A percentile compares a stretch with the other conserved stretches of the same genome.
Evolutionary conservation across 2,888 invertebrate genomes (phyloP).

Genomic region (Drosophila pullipes): DNA sequence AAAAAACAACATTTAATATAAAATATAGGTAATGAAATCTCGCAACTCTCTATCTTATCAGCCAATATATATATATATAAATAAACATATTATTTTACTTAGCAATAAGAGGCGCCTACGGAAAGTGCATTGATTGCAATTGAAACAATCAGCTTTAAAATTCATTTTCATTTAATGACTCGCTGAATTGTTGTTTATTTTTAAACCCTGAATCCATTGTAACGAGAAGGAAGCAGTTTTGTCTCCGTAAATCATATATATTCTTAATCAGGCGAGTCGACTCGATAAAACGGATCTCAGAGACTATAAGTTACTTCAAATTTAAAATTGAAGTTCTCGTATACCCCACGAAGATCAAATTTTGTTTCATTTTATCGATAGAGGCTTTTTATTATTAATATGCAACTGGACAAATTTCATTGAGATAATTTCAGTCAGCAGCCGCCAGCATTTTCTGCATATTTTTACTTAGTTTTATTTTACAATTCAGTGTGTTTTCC

Average conservation of each 20-base stretch:
- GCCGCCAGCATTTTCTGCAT: background rate
- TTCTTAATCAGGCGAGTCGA: background rate
- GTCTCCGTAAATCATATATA: background rate
- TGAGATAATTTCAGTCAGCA: background rate
- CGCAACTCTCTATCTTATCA: background rate
- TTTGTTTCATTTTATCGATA: background rate
- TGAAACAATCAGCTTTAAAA: background rate
- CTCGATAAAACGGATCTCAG: background rate
- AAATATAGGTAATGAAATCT: background rate
- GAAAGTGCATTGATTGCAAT: background rate
- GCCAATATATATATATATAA: background rate
- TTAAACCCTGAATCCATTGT: background rate
- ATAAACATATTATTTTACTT: background rate
- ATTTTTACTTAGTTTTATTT: background rate
- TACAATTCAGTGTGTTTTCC: background rate
- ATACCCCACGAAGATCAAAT: background rate
- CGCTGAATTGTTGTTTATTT: background rate
- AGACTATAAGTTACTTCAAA: background rate
- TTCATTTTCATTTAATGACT: background rate
- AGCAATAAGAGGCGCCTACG: background rate
- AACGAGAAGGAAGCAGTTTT: accelerated
- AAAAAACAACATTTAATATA: background rate
- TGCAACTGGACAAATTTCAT: background rate
- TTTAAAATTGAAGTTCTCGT: background rate
- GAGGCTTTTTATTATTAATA: background rate